Evolutionary conservation across 2,797 vertebrate genomes (phyloP), one percentile per base, ranked within the genome.

Genomic region (Novumbra hubbsi): DNA sequence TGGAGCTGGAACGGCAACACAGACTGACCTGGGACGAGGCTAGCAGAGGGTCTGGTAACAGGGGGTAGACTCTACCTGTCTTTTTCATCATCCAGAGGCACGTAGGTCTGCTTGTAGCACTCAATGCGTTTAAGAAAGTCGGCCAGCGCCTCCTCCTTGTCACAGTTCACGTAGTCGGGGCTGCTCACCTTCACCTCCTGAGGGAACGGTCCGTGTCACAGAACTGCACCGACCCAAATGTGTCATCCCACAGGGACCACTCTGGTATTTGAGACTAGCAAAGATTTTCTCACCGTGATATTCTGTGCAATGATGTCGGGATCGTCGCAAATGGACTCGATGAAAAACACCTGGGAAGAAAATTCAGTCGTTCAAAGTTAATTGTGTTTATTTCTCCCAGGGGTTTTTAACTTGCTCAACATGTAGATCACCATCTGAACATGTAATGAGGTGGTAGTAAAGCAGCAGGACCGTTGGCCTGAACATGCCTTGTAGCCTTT

Each of bases 121-220:
- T 96, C 91, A 0, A 97, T 97, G 71, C 96, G 94, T 76, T 96
- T 91, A 68, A 90, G 74, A 80, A 98, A 98, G 30, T 98, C 96
- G 38, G 91, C 90, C 76, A 94, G 87, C 0, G 95, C 96, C 71
- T 96, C 94, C 2, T 96, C 94, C 64, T 91, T 87, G 68, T 94
- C 92, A 0, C 93, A 92, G 82, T 94, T 92, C 50, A 87, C 88
- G 45, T 98, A 98, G 87, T 98, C 96, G 1, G 96, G 96, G 87
- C 96, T 97, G 70, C 93, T 95, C 27, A 93, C 89, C 86, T 98
- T 98, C 30, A 98, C 96, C 94, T 97, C 94, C 96, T 98, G 80
- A 7, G 27, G 21, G 27, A 49, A 52, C 17, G 2, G 21, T 60
- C 55, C 21, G 7, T 24, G 55, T 60, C 55, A 19, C 48, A 70